phyloP scores from a whole-genome alignment of 2,888 invertebrate species.

The Sarcophaga carnaria region DNA sequence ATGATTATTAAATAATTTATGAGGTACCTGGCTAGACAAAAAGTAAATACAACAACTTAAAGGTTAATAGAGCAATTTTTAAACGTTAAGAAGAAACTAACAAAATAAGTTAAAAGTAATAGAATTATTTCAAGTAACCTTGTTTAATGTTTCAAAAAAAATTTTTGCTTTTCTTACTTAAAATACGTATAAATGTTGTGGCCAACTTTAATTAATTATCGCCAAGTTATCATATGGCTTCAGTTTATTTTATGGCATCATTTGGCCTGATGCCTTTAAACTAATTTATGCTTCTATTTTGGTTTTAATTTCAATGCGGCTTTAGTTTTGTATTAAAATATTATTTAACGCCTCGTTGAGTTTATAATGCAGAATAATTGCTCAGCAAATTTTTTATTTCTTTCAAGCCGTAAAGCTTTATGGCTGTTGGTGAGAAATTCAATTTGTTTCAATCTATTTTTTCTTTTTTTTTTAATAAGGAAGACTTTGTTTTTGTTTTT shows the following conservation, averaged over 20 bases:
- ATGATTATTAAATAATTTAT: not conserved
- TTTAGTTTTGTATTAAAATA: slow-evolving; percentile 49
- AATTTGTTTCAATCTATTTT: not conserved
- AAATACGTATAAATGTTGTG: too few species aligned
- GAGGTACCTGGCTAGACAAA: not conserved
- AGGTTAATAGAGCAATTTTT: slow-evolving; percentile 52
- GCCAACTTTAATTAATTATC: too few species aligned
- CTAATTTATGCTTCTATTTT: not conserved
- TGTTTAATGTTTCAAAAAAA: not conserved
- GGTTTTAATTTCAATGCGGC: not conserved
- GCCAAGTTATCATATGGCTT: not conserved
- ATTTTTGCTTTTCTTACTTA: too few species aligned
- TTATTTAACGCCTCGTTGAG: slow-evolving; percentile 60
- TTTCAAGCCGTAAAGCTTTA: not conserved
- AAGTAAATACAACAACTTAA: not conserved
- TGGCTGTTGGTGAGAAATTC: slow-evolving; percentile 37
- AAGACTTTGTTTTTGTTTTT: slow-evolving; percentile 38
- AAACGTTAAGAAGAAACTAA: not conserved
- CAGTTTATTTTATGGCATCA: not conserved
- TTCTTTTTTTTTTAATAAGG: not conserved
- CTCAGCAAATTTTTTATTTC: slow-evolving; percentile 38
- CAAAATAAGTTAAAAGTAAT: not conserved
- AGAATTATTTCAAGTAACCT: not conserved
- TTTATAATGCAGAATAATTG: slow-evolving; percentile 47
- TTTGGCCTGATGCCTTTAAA: slow-evolving; percentile 11